phyloP scores from a whole-genome alignment of 2,888 invertebrate genomes.

The Lepetodrilus schrolli region DNA sequence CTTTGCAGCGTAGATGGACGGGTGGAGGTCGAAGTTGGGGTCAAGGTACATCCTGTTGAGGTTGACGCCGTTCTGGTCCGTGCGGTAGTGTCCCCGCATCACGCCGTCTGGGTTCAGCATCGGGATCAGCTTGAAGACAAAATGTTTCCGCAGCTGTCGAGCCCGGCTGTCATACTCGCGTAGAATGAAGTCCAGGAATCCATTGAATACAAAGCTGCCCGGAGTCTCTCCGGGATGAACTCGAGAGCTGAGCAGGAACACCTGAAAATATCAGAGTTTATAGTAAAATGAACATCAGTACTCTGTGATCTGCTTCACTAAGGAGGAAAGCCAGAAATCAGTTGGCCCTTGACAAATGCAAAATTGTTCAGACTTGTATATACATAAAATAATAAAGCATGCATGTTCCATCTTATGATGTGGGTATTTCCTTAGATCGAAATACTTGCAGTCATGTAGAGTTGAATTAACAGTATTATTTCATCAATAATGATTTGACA shows the following conservation, averaged over 20 bases:
- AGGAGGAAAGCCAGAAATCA: no score
- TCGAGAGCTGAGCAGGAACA: conserved; percentile 89
- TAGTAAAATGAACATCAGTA: no score
- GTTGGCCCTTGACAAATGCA: no score
- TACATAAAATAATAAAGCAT: no score
- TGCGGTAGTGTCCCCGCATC: conserved; percentile 83
- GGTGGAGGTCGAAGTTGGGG: conserved; percentile 84
- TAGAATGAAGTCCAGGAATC: conserved; percentile 86
- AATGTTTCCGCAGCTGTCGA: conserved; percentile 81
- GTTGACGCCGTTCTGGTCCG: conserved; percentile 90
- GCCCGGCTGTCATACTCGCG: conserved; percentile 84
- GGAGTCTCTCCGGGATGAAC: conserved; percentile 96
- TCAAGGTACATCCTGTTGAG: conserved; percentile 89
- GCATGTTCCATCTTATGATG: no score
- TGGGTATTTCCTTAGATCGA: no score
- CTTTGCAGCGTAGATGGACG: conserved; percentile 89
- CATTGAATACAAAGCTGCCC: conserved; percentile 91
- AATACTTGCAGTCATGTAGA: no score
- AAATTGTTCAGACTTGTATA: no score
- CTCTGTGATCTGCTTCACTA: no score
- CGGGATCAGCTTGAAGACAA: conserved; percentile 91
- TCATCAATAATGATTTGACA: no score
- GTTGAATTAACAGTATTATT: no score
- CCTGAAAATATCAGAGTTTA: no score
- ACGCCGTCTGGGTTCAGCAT: conserved; percentile 95